A percentile compares a stretch with the other conserved stretches of the same genome.
These are phyloP conservation scores for Hirtodrosophila cameraria DNA, from an alignment of 2,888 invertebrate species.

Conservation along the genomic window DNA sequence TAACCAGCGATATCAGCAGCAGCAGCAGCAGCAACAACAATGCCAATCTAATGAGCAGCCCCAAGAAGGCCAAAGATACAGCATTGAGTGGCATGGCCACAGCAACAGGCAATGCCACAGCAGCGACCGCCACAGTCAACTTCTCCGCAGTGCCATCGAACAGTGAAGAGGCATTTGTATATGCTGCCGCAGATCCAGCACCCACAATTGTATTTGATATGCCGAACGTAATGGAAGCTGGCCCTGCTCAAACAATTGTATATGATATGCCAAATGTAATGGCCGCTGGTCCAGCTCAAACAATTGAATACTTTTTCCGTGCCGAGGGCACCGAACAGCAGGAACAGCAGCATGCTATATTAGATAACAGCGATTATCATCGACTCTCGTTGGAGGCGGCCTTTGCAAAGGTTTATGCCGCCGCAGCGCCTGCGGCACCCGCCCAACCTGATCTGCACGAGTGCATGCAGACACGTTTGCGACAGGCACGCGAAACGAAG, in stretches of 20 bases:
- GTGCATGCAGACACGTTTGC: slow-evolving; percentile 66
- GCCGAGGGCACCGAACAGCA: not conserved
- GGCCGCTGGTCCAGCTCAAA: not conserved
- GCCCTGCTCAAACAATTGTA: not conserved
- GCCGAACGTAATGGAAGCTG: not conserved
- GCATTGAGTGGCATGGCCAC: too few relatives aligned
- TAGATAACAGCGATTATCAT: not conserved
- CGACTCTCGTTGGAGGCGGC: slow-evolving; percentile 45
- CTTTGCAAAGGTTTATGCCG: slow-evolving; percentile 61
- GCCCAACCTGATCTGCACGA: slow-evolving; percentile 43
- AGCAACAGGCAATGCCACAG: slow-evolving; percentile 8
- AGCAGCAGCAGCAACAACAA: slow-evolving; percentile 8
- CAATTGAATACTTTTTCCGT: slow-evolving; percentile 20
- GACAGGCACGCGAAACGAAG: slow-evolving; percentile 76
- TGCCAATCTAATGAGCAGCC: slow-evolving; percentile 14
- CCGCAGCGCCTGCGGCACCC: slow-evolving; percentile 62
- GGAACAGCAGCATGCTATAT: not conserved
- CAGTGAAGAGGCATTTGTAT: not conserved
- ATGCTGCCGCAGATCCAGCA: not conserved
- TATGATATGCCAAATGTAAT: not conserved
- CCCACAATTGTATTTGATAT: slow-evolving; percentile 8
- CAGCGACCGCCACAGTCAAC: too few relatives aligned
- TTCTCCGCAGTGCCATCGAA: not conserved
- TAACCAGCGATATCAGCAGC: slow-evolving; percentile 15
- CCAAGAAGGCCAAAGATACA: not conserved